Evolutionary conservation across 2,113 vertebrate species (phyloP), one percentile per base, ranked within the genome.

Genomic region (Megaceryle torquata): DNA sequence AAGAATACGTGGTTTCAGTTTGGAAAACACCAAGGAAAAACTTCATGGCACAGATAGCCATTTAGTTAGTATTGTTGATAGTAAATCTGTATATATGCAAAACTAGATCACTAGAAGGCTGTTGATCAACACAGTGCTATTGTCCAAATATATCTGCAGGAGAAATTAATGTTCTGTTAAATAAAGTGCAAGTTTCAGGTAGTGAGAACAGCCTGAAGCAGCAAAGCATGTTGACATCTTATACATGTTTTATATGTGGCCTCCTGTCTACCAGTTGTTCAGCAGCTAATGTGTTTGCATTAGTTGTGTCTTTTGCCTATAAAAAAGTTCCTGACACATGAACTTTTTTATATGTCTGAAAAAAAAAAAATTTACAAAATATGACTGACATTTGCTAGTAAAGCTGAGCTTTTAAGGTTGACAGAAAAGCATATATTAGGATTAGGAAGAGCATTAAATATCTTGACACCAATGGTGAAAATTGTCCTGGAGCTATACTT

Each of bases 51-150:
- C 97, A 9, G 98, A 98, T 19, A 98, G 96, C 74, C 96, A 98
- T 98, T 95, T 99, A 93, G 96, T 99, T 97, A 97, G 46, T 56
- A 98, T 98, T 5, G 98, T 97, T 77, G 96, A 98, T 89, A 98
- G 97, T 71, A 95, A 97, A 15, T 97, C 98, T 76, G 97, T 98
- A n/a, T 98, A 94, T 33, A 98, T 48, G 98, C 96, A 69, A 99
- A 99, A 88, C 96, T 98, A 95, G 97, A 98, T 94, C 93, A 98
- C 53, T 98, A 99, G 96, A 97, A 91, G 20, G 96, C 96, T 71
- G 96, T 99, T 94, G 98, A 99, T 77, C 86, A 97, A 82, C 97
- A 99, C 92, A 98, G 98, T 91, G 51, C 51, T 48, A 67, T 96
- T 13, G 81, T 97, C 22, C 98, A 98, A 93, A 98, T 91, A 95